Percentiles rank a stretch among this genome's conserved stretches.
These are phyloP conservation scores for Teleogryllus occipitalis DNA, from an alignment of 1,140 invertebrate species.

Conservation along the genomic window DNA sequence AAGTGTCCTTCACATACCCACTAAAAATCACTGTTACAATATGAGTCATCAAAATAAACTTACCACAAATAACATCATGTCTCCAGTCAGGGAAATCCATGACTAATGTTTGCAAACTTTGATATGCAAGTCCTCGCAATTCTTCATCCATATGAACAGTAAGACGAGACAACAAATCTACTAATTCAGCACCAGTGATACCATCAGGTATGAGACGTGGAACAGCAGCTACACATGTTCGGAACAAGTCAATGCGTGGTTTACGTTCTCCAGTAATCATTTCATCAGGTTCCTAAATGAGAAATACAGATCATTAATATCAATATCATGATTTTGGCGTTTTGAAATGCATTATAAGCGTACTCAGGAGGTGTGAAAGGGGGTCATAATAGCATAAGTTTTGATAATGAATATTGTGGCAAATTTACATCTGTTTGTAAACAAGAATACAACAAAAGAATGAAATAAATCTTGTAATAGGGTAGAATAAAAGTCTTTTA, in stretches of 20 bases:
- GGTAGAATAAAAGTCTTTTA: no score
- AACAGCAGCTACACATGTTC: slow-evolving; percentile 96
- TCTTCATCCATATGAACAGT: slow-evolving; percentile 92
- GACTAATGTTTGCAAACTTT: slow-evolving; percentile 91
- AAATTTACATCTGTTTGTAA: background rate
- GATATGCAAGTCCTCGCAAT: slow-evolving; percentile 82
- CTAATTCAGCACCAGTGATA: slow-evolving; percentile 86
- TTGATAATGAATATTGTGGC: background rate
- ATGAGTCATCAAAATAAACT: background rate
- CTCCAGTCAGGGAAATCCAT: slow-evolving; percentile 95
- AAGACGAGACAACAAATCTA: slow-evolving; percentile 82
- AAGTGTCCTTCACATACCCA: background rate
- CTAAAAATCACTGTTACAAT: no score
- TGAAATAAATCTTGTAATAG: no score
- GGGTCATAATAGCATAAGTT: no score
- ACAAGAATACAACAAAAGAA: no score
- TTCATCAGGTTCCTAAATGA: slow-evolving; percentile 71
- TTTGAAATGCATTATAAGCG: no score
- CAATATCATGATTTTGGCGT: background rate
- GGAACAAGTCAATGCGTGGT: slow-evolving; percentile 93
- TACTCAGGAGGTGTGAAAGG: no score
- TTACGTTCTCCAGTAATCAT: slow-evolving; percentile 96
- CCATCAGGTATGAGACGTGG: slow-evolving; percentile 95
- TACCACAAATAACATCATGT: slow-evolving; percentile 80
- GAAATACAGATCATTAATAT: background rate